Base-by-base conservation (phyloP, 2,113 vertebrate species). In the Calypte anna region DNA sequence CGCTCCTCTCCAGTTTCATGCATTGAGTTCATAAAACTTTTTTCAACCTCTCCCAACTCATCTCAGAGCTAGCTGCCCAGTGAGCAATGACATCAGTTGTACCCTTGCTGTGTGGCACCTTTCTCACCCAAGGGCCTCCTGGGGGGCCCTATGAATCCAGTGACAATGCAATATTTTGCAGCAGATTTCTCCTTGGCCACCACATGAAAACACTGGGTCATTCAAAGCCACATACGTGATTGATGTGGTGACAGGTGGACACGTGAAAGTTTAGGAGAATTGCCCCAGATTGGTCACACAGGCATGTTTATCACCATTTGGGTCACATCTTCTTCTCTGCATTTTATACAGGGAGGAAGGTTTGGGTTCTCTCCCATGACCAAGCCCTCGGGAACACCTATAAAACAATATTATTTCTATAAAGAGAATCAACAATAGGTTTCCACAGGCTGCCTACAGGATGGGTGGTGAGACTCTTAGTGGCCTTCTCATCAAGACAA, bases 161-260 rank as follows among this genome's bases (percentile, higher is more conserved):
- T 2, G 3, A 3, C 7, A 68, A 78, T 81, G 19, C 12, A 54
- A 17, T 14, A 30, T 40, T 7, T 73, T 9, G 62, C 28, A 63
- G 3, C 7, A 9, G 7, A 6, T 15, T 58, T 1, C 18, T 59
- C 25, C 16, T 17, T 21, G 64, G 14, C 4, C 27, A 24, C 28
- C 1, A 0, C 7, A 53, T 6, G 16, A 0, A 1, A 67, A 2
- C 0, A 0, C 0, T 46, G 12, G 13, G 10, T 31, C 14, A 3
- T 38, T 81, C 25, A 63, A 59, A 82, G 33, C 16, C 8, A 40
- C 20, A 2, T 0, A 31, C 36, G 9, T 1, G 2, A 9, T 6
- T 3, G 1, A 16, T 9, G 4, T 23, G 22, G 6, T 70, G 46
- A 14, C 3, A 63, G 7, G 10, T 3, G 4, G 6, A 5, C 27